Evolutionary conservation across 2,888 invertebrate species (phyloP), one percentile per base, ranked within the genome.

Genomic region (Leucania comma): DNA sequence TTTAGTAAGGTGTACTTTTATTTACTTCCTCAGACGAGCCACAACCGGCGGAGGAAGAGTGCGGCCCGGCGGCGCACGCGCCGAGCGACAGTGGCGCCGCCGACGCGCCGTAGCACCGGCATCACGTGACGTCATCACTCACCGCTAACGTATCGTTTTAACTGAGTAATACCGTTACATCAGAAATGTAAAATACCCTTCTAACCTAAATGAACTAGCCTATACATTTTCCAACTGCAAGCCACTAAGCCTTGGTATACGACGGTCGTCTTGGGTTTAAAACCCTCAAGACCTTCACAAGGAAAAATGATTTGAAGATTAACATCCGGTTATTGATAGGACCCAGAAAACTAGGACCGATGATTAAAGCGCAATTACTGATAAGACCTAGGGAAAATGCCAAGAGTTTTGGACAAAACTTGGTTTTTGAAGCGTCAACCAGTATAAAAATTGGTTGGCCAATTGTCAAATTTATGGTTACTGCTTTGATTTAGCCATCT

Each of bases 21-120:
- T 17, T 24, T 24, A 26, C 1, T 6, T 46, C 38, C 20, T 14
- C 84, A 97, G 96, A 96, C 97, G 92, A 97, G 97, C 90, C 96
- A 96, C 92, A 97, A 96, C 91, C 97, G 97, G 93, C 94, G 97
- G 90, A 77, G 97, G 90, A 78, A 60, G 83, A 85, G 78, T 77
- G 80, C 73, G 77, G 80, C 82, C 64, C 74, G 81, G 84, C 80
- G 66, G 71, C 75, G 60, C 56, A 51, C 26, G 60, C 62, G 60
- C 63, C 14, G 2, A 2, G 59, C 74, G 78, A 72, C 61, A 48
- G 78, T 57, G 73, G 80, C 72, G 72, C 77, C 75, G 68, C 75
- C 67, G 57, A 61, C 53, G 42, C 69, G 80, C 81, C 67, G 32
- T 78, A 79, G 71, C 73, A 78, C 68, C 62, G 75, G 75, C 68